Evolutionary conservation across 2,888 invertebrate genomes (phyloP), one percentile per base, ranked within the genome.

Genomic region (Scaptodrosophila latifasciaeformis): DNA sequence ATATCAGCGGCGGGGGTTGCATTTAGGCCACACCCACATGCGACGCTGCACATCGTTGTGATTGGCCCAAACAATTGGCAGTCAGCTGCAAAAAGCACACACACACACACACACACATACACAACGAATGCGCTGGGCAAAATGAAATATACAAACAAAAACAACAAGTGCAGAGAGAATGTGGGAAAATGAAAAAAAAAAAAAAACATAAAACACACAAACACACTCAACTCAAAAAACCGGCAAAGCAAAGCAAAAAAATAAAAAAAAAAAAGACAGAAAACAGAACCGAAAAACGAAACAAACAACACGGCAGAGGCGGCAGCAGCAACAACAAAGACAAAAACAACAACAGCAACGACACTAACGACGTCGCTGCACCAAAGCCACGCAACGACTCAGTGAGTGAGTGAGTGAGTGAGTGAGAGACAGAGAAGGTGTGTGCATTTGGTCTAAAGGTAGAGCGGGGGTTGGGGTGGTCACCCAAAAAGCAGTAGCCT

Each of bases 11-110:
- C 66, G 76, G 82, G 82, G 84, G 82, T 82, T 83, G 82, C 84
- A 84, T 72, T 77, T 82, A 82, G 80, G 84, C 84, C 84, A 84
- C 83, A 82, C 83, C 83, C 79, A 79, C 83, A 76, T 79, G 81
- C 81, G 81, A 71, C 79, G 79, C 71, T 81, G 78, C 78, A 79
- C 79, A 67, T 70, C 66, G 72, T 72, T 81, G 81, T 82, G 81
- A 83, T 83, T 83, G 83, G 83, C 82, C 82, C 74, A 81, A 62
- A 75, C 77, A 79, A 75, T 77, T 70, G 80, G 77, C 72, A 79
- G 80, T 69, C 75, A 72, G 77, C 77, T 70, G 79, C 75, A 75
- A 76, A 55, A 65, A 69, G 67, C 72, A 2, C 53, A 53, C 39
- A 39, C 30, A 45, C 31, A 45, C 30, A 45, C 45, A 45, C 15